Conservation (phyloP, 2,113 vertebrate genomes). For the Ascaphus truei region DNA sequence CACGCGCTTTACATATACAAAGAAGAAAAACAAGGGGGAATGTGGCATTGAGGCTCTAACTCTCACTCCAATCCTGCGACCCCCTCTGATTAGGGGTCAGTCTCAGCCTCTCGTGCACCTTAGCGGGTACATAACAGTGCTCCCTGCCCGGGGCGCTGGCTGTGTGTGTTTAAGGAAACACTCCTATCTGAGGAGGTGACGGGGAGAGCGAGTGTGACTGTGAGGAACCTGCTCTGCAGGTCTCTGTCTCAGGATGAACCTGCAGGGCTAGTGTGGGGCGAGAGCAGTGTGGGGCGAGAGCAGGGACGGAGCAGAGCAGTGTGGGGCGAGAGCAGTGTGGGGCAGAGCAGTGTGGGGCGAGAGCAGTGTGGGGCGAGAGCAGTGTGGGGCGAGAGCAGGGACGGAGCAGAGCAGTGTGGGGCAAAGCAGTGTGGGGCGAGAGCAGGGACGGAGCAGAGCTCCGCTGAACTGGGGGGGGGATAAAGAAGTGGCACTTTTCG, state of each 20-base stretch:
- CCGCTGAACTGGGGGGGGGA: neutral
- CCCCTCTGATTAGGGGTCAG: too few species aligned
- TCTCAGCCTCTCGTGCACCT: too few species aligned
- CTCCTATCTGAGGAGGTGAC: constrained; percentile 12
- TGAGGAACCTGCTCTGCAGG: constrained; percentile 24
- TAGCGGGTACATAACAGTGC: too few species aligned
- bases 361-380: too few species aligned
- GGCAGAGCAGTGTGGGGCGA: neutral
- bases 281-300: neutral
- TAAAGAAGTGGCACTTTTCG: neutral
- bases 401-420: neutral
- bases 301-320: neutral
- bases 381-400: neutral
- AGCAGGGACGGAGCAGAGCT: neutral
- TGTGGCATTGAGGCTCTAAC: too few species aligned
- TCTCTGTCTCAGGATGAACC: constrained; percentile 12
- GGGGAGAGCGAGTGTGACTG: neutral
- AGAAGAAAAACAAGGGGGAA: too few species aligned
- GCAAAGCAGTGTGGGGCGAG: neutral
- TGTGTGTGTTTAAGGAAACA: constrained; percentile 7
- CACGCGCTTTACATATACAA: too few species aligned
- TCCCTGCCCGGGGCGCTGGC: too few species aligned
- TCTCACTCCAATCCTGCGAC: too few species aligned
- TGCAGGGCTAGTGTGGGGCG: neutral
- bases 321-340: neutral